These are phyloP conservation scores for Drosophila persimilis DNA, from an alignment of 1,140 invertebrate genomes.

Conservation along the genomic window DNA sequence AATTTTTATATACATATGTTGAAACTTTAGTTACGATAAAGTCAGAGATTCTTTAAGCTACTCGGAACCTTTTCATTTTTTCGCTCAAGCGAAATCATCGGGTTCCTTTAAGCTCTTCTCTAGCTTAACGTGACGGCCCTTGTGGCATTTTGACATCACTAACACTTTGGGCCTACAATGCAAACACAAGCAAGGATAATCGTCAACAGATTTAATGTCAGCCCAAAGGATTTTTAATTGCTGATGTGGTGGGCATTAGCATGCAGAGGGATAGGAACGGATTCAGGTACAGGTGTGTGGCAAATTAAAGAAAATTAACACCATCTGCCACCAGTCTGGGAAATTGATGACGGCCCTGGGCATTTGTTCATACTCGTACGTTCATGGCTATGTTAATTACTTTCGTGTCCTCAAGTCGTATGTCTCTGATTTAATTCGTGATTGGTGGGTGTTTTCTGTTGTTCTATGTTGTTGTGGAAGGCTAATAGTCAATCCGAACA, in stretches of 20 bases:
- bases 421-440: constrained; percentile 39
- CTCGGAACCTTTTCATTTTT: no score
- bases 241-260: constrained; percentile 27
- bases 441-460: constrained; percentile 4
- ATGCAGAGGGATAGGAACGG: constrained; percentile 18
- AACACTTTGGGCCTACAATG: constrained; percentile 14
- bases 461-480: no score
- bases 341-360: constrained; percentile 61
- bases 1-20: no score
- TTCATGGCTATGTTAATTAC: constrained; percentile 58
- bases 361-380: constrained; percentile 23
- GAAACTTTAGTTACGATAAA: no score
- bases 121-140: background rate
- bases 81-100: background rate
- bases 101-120: background rate
- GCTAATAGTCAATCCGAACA: constrained; percentile 16
- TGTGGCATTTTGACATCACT: constrained; percentile 1
- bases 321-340: constrained; percentile 23
- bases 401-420: constrained; percentile 45
- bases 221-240: constrained; percentile 78
- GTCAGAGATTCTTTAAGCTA: no score
- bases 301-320: constrained; percentile 71
- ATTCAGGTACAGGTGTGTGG: constrained; percentile 41
- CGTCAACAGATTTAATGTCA: constrained; percentile 69
- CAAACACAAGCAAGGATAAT: constrained; percentile 57